A percentile compares a stretch with the other conserved stretches of the same genome.
Evolutionary conservation across 2,888 invertebrate species (phyloP).

Genomic region (Allygus modestus): DNA sequence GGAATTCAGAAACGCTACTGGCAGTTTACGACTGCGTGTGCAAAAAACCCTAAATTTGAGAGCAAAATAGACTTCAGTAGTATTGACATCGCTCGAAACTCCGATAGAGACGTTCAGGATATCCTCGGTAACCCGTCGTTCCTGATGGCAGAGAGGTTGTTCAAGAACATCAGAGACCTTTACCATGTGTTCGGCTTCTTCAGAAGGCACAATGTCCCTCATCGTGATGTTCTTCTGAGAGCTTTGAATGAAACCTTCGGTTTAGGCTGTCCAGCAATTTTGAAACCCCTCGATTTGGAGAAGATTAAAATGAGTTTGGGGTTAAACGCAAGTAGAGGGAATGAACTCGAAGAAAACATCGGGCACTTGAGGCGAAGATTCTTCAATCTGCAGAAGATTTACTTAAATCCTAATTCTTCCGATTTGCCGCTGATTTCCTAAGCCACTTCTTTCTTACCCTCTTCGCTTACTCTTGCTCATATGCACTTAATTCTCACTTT

Average conservation of each 20-base stretch:
- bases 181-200: conserved; percentile 38
- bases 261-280: conserved; percentile 12
- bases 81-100: conserved; percentile 9
- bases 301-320: not conserved
- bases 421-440: not conserved
- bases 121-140: conserved; percentile 1
- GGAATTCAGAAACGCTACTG: conserved; percentile 19
- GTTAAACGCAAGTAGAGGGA: not conserved
- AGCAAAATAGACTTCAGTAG: conserved; percentile 42
- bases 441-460: not conserved
- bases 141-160: not conserved
- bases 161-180: conserved; percentile 26
- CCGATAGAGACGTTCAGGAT: conserved; percentile 10
- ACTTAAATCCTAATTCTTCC: conserved; percentile 18
- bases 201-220: conserved; percentile 34
- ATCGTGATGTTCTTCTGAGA: not conserved
- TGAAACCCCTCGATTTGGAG: conserved; percentile 36
- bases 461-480: not conserved
- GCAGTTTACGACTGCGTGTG: conserved; percentile 42
- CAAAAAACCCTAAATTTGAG: conserved; percentile 43
- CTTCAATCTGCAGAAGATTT: conserved; percentile 25
- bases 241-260: conserved; percentile 19
- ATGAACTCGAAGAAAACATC: conserved; percentile 31
- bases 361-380: conserved; percentile 40
- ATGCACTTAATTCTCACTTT: not conserved